Base-by-base conservation (phyloP, 2,797 vertebrate genomes). In the Columba guinea region DNA sequence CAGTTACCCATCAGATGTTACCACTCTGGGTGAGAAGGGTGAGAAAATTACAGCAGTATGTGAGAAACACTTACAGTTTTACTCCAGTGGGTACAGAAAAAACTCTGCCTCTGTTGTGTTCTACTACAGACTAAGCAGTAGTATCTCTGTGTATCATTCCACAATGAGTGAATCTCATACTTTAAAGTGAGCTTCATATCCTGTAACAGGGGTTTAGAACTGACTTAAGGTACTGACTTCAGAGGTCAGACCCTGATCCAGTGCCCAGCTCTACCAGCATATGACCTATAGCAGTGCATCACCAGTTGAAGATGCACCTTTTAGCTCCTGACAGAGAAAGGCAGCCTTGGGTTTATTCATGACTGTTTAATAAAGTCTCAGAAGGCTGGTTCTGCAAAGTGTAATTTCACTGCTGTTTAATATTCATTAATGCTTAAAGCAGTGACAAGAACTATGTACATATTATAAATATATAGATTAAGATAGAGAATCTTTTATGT, bases 341-440 rank as follows among this genome's bases (percentile, higher is more conserved):
- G 28, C 35, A 28, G 58, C 26, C 52, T 56, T 65, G 71, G n/a
- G 28, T 93, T 87, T 81, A 56, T 86, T 88, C 79, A 49, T 21
- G 59, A 63, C 69, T 88, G 51, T 35, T 86, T 87, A 92, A 82
- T 84, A 63, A 70, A 86, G 51, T 94, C 84, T 58, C 71, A 90
- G n/a, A 90, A 91, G 63, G 16, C 26, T 91, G 76, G 39, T 86
- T 93, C 48, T 91, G 62, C 76, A 94, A 94, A 92, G 26, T 96
- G 69, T 89, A 89, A 92, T 96, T 91, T 92, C 76, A n/a, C 48
- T 88, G 62, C 65, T 92, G 16, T 90, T 96, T 95, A 96, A 93
- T 90, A 96, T 95, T 96, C 65, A 94, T 96, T 88, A 88, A 62
- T 88, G 85, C 79, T 94, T 86, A 89, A 96, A 97, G 89, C 82